Evolutionary conservation across 2,888 invertebrate species (phyloP), one percentile per base, ranked within the genome.

Genomic region (Dione juno): DNA sequence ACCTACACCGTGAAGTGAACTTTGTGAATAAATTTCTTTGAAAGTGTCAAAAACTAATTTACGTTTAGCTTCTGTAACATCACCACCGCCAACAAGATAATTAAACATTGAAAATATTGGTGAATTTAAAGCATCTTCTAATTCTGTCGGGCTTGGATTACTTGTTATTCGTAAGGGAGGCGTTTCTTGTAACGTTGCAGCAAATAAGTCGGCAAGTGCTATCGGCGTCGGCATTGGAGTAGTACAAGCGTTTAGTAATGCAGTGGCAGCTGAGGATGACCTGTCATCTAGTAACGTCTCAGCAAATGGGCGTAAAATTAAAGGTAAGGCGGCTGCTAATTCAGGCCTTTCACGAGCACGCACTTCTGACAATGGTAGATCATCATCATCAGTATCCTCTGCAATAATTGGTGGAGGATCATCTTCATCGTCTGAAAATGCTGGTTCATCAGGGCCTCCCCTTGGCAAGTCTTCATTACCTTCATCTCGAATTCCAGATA

Each of bases 81-180:
- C 94, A 70, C 89, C 83, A 72, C 95, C 94, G 70, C 89, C 95
- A 81, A 96, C 96, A 67, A 98, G 94, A 88, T 96, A 97, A 78
- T 97, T 95, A 87, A 98, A 97, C 93, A 99, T 94, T 19, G 98
- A 96, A 89, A 98, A 99, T 77, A 99, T 88, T 69, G 98, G 97
- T 45, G 96, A 95, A 79, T 96, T 96, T 80, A 96, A 93, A 67
- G 95, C 95, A 77, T 95, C 94, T 74, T 96, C 96, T 57, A 97
- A 87, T 76, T 94, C 92, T 41, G 92, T 87, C 21, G 88, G 91
- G 45, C 92, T 92, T 45, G 94, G 92, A 76, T 86, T 91, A n/a
- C 91, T 86, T 70, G 84, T 88, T 64, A 94, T 90, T 75, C 88
- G 90, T 71, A 94, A 85, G 37, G 93, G 90, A 6, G 93, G 88